phyloP scores from a whole-genome alignment of 2,797 vertebrate species.

The Syngnathus acus region DNA sequence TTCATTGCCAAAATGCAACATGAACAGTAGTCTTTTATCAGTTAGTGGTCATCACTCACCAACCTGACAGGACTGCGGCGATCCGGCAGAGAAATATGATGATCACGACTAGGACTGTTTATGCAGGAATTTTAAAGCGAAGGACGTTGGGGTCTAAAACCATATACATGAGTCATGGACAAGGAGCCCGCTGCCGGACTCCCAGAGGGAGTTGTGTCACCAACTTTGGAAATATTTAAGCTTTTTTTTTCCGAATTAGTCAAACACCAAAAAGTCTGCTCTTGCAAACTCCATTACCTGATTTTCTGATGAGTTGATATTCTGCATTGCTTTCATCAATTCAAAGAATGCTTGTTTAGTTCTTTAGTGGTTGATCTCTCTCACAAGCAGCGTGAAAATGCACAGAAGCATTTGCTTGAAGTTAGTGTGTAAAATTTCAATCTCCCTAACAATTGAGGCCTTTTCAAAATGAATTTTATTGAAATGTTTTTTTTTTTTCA shows the following conservation, averaged over 20 bases:
- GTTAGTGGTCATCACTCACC: constrained; percentile 50
- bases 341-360: neutral
- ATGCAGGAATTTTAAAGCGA: constrained; percentile 47
- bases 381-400: too few species aligned
- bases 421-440: too few species aligned
- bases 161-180: constrained; percentile 59
- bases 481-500: too few species aligned
- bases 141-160: constrained; percentile 53
- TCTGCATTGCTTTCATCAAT: neutral
- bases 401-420: too few species aligned
- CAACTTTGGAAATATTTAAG: constrained; percentile 3
- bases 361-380: too few species aligned
- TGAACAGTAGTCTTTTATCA: constrained; percentile 70
- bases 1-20: constrained; percentile 40
- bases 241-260: neutral
- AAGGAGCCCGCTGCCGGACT: constrained; percentile 45
- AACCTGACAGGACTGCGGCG: constrained; percentile 54
- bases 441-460: too few species aligned
- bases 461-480: too few species aligned
- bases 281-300: neutral
- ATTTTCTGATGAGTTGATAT: neutral
- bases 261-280: neutral
- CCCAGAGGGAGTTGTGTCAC: constrained; percentile 27
- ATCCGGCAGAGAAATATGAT: constrained; percentile 46
- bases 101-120: constrained; percentile 61